Evolutionary conservation across 2,888 invertebrate species (phyloP).

Genomic region (Cerastis rubricosa): DNA sequence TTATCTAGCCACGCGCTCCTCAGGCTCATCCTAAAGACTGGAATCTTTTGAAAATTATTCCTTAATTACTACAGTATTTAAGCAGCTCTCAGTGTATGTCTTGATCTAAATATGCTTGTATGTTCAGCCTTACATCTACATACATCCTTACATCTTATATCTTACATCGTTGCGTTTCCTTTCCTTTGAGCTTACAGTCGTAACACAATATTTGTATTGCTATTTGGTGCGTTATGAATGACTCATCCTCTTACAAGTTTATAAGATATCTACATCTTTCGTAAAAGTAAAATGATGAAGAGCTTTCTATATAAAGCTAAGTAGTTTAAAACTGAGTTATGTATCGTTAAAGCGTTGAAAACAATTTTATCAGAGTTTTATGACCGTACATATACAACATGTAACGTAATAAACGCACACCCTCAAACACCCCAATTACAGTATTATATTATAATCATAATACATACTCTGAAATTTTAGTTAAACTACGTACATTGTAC

Average conservation of each 20-base stretch:
- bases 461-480: too few species aligned
- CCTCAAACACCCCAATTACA: too few species aligned
- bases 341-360: background rate
- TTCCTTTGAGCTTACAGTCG: background rate
- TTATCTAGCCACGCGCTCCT: too few species aligned
- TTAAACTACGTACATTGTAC: too few species aligned
- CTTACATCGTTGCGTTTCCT: background rate
- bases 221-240: background rate
- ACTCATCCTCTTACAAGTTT: background rate
- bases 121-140: background rate
- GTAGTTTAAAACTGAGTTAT: background rate
- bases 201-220: constrained; percentile 5
- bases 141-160: too few species aligned
- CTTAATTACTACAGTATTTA: background rate
- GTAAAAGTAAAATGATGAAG: background rate
- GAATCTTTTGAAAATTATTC: too few species aligned
- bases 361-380: constrained; percentile 9
- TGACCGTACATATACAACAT: background rate
- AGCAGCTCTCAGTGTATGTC: background rate
- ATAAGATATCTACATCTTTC: background rate
- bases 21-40: too few species aligned
- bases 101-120: background rate
- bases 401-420: too few species aligned
- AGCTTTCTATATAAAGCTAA: background rate
- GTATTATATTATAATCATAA: too few species aligned